Evolutionary conservation across 2,888 invertebrate species (phyloP).

Genomic region (Tachina lurida): DNA sequence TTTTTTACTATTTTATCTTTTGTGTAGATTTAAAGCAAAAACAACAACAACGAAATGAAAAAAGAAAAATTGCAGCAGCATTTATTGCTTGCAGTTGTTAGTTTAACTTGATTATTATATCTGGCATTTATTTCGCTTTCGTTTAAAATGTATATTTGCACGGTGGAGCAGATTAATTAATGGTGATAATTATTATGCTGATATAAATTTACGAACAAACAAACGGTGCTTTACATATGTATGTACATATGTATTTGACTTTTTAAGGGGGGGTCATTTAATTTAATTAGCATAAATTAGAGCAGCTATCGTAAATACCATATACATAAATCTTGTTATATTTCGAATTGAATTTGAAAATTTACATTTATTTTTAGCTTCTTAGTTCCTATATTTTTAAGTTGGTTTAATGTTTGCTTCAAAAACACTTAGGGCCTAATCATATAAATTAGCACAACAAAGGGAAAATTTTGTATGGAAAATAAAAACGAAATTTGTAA

Average conservation of each 20-base stretch:
- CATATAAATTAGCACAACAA: too few relatives aligned
- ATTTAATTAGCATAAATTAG: not conserved
- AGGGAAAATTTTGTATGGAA: too few relatives aligned
- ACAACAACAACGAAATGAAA: not conserved
- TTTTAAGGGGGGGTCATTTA: not conserved
- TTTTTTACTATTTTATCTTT: not conserved
- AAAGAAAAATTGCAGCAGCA: conserved; percentile 52
- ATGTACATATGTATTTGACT: not conserved
- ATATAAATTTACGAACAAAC: conserved; percentile 13
- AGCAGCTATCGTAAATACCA: not conserved
- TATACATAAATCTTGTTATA: too few relatives aligned
- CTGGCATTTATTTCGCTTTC: conserved; percentile 39
- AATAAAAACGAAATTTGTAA: too few relatives aligned
- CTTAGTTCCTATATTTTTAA: too few relatives aligned
- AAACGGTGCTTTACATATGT: conserved; percentile 6
- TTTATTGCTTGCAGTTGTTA: conserved; percentile 59
- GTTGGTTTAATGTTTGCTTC: too few relatives aligned
- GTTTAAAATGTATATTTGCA: conserved; percentile 20
- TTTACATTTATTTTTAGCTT: too few relatives aligned
- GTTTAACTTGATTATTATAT: conserved; percentile 28
- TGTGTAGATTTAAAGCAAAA: not conserved
- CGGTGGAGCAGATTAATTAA: conserved; percentile 15
- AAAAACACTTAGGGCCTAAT: too few relatives aligned
- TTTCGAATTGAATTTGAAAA: too few relatives aligned
- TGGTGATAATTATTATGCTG: conserved; percentile 21